Evolutionary conservation across 2,113 vertebrate species (phyloP).

Genomic region (Tichodroma muraria): DNA sequence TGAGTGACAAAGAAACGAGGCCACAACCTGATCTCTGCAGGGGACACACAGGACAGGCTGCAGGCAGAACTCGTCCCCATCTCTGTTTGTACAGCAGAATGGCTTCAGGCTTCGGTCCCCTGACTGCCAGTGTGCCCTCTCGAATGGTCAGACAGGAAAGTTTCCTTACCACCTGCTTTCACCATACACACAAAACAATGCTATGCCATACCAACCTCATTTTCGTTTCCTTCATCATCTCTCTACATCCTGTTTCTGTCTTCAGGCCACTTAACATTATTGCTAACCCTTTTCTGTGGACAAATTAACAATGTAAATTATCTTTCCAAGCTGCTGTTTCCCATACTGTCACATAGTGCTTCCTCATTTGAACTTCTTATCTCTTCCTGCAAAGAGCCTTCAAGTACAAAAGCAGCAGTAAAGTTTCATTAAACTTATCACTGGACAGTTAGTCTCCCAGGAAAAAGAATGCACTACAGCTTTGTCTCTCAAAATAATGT

Average conservation of each 20-base stretch:
- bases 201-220: background rate
- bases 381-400: background rate
- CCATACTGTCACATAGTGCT: background rate
- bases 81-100: background rate
- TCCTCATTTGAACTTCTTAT: slow-evolving; percentile 30
- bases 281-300: background rate
- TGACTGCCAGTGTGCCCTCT: background rate
- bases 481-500: background rate
- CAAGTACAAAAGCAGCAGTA: background rate
- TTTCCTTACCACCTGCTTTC: background rate
- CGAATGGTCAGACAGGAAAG: background rate
- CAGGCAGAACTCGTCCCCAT: background rate
- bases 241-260: background rate
- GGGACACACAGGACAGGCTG: fast-evolving
- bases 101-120: background rate
- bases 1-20: background rate
- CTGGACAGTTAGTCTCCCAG: background rate
- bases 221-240: background rate
- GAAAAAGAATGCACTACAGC: background rate
- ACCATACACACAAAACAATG: background rate
- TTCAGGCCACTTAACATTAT: slow-evolving; percentile 1
- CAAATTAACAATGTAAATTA: slow-evolving; percentile 24
- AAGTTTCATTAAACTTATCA: background rate
- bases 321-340: slow-evolving; percentile 37
- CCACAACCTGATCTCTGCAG: background rate